These are phyloP conservation scores for Tetramorium parvispinum DNA, from an alignment of 1,140 invertebrate genomes.

Conservation along the genomic window DNA sequence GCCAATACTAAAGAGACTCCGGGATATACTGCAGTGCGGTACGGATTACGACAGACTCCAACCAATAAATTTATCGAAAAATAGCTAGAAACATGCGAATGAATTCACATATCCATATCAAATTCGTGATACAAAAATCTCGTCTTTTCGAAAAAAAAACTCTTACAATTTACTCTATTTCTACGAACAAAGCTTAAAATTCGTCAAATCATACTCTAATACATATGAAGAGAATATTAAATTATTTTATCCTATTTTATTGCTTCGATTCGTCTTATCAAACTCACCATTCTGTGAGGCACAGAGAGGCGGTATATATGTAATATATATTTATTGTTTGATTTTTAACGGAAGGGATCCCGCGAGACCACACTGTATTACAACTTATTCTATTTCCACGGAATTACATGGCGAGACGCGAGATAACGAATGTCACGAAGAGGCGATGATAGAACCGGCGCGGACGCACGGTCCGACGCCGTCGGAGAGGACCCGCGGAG, in stretches of 20 bases:
- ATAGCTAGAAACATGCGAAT: background rate
- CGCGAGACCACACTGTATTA: conserved; percentile 7
- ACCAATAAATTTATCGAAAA: background rate
- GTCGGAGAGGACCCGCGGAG: background rate
- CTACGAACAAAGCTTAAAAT: background rate
- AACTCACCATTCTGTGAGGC: conserved; percentile 19
- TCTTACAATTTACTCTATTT: background rate
- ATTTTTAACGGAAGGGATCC: background rate
- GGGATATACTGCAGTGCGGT: conserved; percentile 13
- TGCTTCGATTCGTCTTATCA: background rate
- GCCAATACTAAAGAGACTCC: background rate
- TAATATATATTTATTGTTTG: conserved; percentile 26
- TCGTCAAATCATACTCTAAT: background rate
- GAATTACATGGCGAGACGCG: conserved; percentile 28
- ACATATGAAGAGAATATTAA: background rate
- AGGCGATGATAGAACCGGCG: background rate
- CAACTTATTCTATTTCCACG: conserved; percentile 3
- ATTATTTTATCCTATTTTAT: background rate
- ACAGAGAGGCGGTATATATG: conserved; percentile 1
- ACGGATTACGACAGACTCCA: background rate
- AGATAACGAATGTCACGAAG: conserved; percentile 31
- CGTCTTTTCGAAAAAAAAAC: background rate
- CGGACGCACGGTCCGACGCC: conserved; percentile 11
- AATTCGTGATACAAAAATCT: conserved; percentile 12
- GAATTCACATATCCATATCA: background rate